Conservation (phyloP, 2,888 invertebrate species). For the Tetanocera ferruginea region DNA sequence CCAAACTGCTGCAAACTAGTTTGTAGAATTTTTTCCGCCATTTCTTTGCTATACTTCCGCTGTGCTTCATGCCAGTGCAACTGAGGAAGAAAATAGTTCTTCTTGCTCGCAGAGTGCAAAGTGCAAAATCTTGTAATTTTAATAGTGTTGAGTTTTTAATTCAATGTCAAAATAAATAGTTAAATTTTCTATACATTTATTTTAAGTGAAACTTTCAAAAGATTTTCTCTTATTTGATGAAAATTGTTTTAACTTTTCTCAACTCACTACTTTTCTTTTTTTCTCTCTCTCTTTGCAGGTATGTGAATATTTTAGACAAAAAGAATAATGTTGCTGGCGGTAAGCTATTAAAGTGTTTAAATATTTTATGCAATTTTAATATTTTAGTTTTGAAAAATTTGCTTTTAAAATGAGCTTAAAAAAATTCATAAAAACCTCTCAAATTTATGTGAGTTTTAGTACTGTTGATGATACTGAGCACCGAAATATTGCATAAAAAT, state of each 20-base stretch:
- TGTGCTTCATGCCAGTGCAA: background rate
- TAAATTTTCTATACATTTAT: constrained; percentile 4
- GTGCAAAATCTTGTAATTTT: constrained; percentile 37
- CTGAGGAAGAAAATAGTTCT: background rate
- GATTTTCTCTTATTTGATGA: background rate
- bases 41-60: background rate
- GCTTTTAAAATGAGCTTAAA: no score
- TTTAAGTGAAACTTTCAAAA: background rate
- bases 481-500: no score
- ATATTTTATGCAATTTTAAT: no score
- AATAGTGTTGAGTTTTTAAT: constrained; percentile 18
- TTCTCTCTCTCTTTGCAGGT: background rate
- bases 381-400: no score
- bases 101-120: constrained; percentile 19
- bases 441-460: no score
- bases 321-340: no score
- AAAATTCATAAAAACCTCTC: no score
- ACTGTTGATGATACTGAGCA: no score
- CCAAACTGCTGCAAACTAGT: background rate
- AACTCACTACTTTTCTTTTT: no score
- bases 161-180: constrained; percentile 17
- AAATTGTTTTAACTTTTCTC: background rate
- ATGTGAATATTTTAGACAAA: background rate
- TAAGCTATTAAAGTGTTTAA: background rate
- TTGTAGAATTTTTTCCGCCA: background rate